Conservation (phyloP, 2,888 invertebrate species). For the Nomada flava region DNA sequence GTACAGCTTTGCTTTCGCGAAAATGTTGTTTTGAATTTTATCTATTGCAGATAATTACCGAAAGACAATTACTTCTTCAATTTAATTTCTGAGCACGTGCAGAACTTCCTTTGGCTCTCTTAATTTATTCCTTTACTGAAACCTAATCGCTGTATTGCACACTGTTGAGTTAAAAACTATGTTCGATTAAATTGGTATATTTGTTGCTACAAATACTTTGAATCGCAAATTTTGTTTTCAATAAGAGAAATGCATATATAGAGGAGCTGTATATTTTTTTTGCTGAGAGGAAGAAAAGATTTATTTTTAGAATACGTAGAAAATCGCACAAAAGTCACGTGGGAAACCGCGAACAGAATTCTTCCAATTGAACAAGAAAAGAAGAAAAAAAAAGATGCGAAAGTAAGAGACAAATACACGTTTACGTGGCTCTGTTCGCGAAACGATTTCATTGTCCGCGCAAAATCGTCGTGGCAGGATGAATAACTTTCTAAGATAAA, state of each 20-base stretch:
- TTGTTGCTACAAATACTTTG: too few species aligned
- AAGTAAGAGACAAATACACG: conserved; percentile 27
- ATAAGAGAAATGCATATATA: not conserved
- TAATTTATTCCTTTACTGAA: too few species aligned
- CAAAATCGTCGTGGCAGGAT: conserved; percentile 40
- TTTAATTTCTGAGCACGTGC: too few species aligned
- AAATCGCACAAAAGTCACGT: not conserved
- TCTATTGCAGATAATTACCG: too few species aligned
- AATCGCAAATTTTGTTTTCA: not conserved
- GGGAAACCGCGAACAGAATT: conserved; percentile 2
- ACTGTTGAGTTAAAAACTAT: too few species aligned
- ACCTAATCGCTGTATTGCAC: too few species aligned
- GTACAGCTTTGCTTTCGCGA: too few species aligned
- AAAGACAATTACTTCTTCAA: too few species aligned
- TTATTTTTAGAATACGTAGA: not conserved
- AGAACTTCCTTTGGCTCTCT: too few species aligned
- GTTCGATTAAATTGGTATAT: too few species aligned
- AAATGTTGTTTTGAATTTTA: too few species aligned
- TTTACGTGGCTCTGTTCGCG: conserved; percentile 1
- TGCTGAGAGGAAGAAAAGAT: not conserved
- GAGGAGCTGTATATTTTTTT: not conserved
- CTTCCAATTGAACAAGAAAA: not conserved
- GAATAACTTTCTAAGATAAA: conserved; percentile 59
- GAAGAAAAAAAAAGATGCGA: conserved; percentile 10
- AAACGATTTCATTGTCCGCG: conserved; percentile 51